Conservation (phyloP, 2,797 vertebrate genomes). For the Echeneis naucrates region DNA sequence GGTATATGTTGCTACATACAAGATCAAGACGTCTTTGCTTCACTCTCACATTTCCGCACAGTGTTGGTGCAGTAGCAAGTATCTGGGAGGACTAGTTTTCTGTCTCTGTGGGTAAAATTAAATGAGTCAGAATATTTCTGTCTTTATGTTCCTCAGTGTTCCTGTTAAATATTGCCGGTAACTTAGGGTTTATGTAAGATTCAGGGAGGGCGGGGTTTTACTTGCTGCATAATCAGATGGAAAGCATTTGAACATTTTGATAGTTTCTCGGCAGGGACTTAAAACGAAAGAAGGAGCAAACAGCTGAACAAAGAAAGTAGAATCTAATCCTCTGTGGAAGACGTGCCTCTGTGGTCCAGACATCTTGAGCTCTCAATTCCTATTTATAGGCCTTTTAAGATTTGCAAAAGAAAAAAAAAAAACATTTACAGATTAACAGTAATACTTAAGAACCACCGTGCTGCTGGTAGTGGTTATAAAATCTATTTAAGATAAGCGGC, state of each 20-base stretch:
- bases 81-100: not conserved
- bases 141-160: not conserved
- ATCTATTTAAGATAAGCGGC: conserved; percentile 11
- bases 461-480: not conserved
- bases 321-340: not conserved
- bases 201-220: not conserved
- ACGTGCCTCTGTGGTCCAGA: not conserved
- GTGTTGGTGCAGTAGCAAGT: not conserved
- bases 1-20: conserved; percentile 77
- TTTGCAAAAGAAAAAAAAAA: not conserved
- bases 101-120: not conserved
- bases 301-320: not conserved
- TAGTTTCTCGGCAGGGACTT: not conserved
- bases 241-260: not conserved
- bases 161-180: not conserved
- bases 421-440: not conserved
- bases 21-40: not conserved
- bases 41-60: not conserved
- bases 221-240: not conserved
- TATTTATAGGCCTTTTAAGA: not conserved
- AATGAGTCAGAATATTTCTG: too few species aligned
- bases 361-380: not conserved
- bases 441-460: not conserved
- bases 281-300: not conserved
- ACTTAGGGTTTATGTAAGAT: not conserved